Conservation (phyloP, 2,113 vertebrate species). For the Gila orcuttii region DNA sequence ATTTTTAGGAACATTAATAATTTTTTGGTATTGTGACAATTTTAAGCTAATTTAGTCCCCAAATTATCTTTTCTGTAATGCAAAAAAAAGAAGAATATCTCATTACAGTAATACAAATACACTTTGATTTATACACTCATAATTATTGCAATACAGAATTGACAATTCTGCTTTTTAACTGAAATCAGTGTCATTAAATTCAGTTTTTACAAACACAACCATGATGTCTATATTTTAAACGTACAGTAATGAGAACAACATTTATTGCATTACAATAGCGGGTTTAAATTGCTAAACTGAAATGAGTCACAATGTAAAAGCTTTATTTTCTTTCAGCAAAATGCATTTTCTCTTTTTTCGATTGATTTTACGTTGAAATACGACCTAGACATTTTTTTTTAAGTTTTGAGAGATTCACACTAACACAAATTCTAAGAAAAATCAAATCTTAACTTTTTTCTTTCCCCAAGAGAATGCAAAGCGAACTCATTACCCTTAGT, state of each 20-base stretch:
- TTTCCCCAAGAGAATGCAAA: slow-evolving; percentile 82
- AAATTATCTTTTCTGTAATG: neutral
- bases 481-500: slow-evolving; percentile 56
- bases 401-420: neutral
- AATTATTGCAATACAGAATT: neutral
- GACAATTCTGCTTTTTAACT: neutral
- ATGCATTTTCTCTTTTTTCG: neutral
- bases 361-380: neutral
- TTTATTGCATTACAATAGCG: neutral
- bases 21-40: neutral
- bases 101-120: neutral
- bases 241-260: neutral
- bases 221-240: neutral
- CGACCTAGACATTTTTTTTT: too few relatives aligned
- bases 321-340: neutral
- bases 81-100: neutral
- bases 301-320: neutral
- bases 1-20: neutral
- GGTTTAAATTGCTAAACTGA: neutral
- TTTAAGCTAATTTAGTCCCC: neutral
- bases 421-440: slow-evolving; percentile 39
- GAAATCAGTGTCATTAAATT: neutral
- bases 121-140: neutral
- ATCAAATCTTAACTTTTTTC: slow-evolving; percentile 78
- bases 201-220: neutral